These are phyloP conservation scores for Phodopus roborovskii DNA, from an alignment of 2,113 vertebrate genomes.

Conservation along the genomic window DNA sequence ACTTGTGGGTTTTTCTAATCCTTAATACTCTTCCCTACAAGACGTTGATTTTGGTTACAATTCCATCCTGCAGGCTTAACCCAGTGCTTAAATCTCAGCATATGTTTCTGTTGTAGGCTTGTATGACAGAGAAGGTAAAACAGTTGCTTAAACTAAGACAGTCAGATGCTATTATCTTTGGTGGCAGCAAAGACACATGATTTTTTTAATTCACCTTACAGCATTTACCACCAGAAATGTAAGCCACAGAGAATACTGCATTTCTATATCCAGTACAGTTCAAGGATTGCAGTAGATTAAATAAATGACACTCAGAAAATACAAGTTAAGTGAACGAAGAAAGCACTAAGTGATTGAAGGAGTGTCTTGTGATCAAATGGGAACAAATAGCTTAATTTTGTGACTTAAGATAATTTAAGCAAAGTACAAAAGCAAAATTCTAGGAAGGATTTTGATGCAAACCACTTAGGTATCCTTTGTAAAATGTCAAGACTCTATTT, in stretches of 20 bases:
- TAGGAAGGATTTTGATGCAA: slow-evolving; percentile 8
- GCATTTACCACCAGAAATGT: neutral
- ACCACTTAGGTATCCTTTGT: slow-evolving; percentile 19
- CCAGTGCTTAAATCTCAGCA: neutral
- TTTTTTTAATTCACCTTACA: neutral
- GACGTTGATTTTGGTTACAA: slow-evolving; percentile 9
- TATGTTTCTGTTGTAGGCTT: neutral
- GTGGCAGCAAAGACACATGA: neutral
- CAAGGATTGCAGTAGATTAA: slow-evolving; percentile 14
- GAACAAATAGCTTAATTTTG: neutral
- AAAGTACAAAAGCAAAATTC: neutral
- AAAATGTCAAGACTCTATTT: slow-evolving; percentile 22
- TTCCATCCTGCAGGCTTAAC: neutral
- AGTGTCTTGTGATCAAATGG: slow-evolving; percentile 12
- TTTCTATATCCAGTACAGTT: neutral
- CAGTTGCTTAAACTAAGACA: neutral
- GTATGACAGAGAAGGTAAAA: neutral
- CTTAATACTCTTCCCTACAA: neutral
- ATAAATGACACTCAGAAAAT: slow-evolving; percentile 7
- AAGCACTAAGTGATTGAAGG: neutral
- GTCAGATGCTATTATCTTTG: neutral
- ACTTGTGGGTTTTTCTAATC: neutral
- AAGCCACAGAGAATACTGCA: neutral
- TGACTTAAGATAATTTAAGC: slow-evolving; percentile 31
- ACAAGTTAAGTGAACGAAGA: neutral